phyloP scores from a whole-genome alignment of 2,888 invertebrate genomes.

The Esperia sulphurella region DNA sequence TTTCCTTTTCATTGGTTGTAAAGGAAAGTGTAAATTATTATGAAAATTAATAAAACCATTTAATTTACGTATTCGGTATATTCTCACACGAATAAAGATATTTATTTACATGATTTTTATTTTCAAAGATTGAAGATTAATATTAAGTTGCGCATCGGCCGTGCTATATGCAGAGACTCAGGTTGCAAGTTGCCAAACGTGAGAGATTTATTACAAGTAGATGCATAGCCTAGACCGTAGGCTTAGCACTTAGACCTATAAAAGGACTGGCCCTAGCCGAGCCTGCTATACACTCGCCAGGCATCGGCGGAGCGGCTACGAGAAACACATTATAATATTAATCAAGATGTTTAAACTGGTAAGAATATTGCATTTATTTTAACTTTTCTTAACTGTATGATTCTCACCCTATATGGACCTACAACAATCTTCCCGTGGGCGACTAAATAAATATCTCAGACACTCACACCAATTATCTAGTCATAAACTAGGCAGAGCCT shows the following conservation, averaged over 20 bases:
- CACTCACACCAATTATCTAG: no score
- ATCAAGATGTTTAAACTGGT: conserved; percentile 55
- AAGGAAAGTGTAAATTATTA: no score
- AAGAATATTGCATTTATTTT: conserved; percentile 19
- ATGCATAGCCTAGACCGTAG: conserved; percentile 45
- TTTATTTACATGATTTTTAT: no score
- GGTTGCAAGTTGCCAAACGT: conserved; percentile 56
- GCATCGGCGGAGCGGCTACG: conserved; percentile 18
- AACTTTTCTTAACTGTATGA: neutral
- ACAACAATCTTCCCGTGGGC: no score
- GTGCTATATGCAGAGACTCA: conserved; percentile 4
- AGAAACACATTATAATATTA: conserved; percentile 22
- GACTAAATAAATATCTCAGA: no score
- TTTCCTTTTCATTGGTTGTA: no score
- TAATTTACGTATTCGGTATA: no score
- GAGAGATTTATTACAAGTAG: conserved; percentile 55
- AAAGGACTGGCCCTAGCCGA: conserved; percentile 53
- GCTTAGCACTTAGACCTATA: conserved; percentile 47
- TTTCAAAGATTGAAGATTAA: no score
- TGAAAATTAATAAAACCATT: no score
- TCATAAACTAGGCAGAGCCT: no score
- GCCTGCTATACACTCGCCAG: conserved; percentile 37
- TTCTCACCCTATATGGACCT: no score
- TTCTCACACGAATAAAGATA: no score
- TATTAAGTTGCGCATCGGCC: neutral